Conservation (phyloP, 1,140 invertebrate genomes). For the Stegodyphus mimosarum region DNA sequence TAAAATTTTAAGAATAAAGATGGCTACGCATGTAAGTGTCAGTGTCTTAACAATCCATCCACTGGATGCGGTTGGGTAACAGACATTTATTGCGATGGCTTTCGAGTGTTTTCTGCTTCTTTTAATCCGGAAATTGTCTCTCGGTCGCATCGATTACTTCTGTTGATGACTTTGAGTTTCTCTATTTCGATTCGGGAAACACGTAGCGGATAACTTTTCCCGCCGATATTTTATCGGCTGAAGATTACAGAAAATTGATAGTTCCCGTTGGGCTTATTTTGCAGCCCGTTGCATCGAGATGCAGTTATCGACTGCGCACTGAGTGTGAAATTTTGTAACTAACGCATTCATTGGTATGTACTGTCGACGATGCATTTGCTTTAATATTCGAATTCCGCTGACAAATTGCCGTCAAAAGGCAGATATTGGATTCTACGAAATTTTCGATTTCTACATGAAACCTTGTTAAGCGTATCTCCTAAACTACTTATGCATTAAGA, state of each 20-base stretch:
- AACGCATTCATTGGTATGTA: slow-evolving; percentile 36
- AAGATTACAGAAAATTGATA: slow-evolving; percentile 56
- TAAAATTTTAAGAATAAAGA: no score
- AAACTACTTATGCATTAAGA: slow-evolving; percentile 47
- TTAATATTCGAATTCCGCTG: slow-evolving; percentile 37
- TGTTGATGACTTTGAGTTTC: slow-evolving; percentile 51
- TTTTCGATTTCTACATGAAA: slow-evolving; percentile 25
- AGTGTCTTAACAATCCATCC: no score
- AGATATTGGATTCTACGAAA: slow-evolving; percentile 47
- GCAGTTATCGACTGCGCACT: slow-evolving; percentile 19
- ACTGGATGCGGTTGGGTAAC: background rate
- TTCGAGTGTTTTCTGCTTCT: slow-evolving; percentile 26
- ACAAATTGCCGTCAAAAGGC: slow-evolving; percentile 42
- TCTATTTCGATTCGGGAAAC: slow-evolving; percentile 34
- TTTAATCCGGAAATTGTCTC: slow-evolving; percentile 56
- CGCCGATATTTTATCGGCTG: slow-evolving; percentile 39
- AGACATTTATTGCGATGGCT: slow-evolving; percentile 7
- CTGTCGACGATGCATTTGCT: slow-evolving; percentile 13
- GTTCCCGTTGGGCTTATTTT: slow-evolving; percentile 48
- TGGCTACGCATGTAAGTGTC: no score
- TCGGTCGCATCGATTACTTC: slow-evolving; percentile 33
- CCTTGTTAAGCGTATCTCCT: slow-evolving; percentile 25
- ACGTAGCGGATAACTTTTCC: slow-evolving; percentile 19
- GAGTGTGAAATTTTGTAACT: slow-evolving; percentile 43
- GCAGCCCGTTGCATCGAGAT: slow-evolving; percentile 18